phyloP scores from a whole-genome alignment of 2,113 vertebrate species.

The Notiomystis cincta region DNA sequence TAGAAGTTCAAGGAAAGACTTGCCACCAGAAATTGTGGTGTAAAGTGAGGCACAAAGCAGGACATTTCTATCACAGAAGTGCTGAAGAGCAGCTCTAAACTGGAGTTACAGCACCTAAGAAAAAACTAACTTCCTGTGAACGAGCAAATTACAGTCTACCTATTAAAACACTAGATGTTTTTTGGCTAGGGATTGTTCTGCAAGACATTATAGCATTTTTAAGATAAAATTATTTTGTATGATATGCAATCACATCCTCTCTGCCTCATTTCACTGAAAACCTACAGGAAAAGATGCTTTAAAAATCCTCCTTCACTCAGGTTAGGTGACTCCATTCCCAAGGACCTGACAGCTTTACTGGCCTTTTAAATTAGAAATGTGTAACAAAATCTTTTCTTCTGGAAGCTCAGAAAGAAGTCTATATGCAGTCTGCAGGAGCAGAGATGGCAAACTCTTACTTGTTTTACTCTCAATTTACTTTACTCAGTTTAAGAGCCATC shows the following conservation, averaged over 20 bases:
- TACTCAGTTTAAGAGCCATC: background rate
- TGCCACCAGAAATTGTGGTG: background rate
- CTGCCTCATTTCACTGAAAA: background rate
- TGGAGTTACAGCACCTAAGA: background rate
- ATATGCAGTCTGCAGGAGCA: background rate
- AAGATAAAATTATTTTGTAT: background rate
- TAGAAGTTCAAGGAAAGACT: background rate
- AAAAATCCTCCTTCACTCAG: background rate
- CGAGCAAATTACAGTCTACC: background rate
- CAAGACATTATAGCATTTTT: background rate
- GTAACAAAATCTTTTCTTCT: background rate
- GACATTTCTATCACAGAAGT: background rate
- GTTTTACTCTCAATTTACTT: background rate
- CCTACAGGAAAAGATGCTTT: background rate
- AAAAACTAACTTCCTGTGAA: background rate
- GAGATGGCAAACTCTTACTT: background rate
- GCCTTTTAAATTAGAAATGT: background rate
- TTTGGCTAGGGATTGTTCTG: background rate
- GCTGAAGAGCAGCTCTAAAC: background rate
- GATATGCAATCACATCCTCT: background rate
- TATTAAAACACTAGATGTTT: background rate
- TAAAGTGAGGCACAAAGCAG: background rate
- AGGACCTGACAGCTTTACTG: background rate
- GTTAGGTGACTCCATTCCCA: background rate
- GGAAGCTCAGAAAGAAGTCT: background rate